phyloP scores from a whole-genome alignment of 2,113 vertebrate species.

The Toxostoma redivivum region DNA sequence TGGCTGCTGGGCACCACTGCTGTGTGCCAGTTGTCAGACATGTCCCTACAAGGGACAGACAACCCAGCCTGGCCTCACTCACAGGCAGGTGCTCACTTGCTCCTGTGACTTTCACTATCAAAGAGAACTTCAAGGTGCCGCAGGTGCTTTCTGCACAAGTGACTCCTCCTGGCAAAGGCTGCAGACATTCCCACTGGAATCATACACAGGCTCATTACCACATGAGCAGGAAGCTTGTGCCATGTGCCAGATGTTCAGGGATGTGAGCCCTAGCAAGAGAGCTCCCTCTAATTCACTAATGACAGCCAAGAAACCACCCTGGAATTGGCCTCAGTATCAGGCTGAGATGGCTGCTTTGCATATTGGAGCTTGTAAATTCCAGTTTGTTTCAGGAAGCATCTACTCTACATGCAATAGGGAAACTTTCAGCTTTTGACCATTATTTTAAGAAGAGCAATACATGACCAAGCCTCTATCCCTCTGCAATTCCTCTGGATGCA shows the following conservation, averaged over 20 bases:
- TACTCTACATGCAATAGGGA: background rate
- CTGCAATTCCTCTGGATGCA: background rate
- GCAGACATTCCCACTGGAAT: background rate
- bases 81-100: slow-evolving; percentile 46
- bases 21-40: background rate
- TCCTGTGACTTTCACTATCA: slow-evolving; percentile 26
- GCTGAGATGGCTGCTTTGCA: background rate
- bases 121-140: background rate
- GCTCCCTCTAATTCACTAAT: background rate
- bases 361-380: background rate
- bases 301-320: background rate
- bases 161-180: slow-evolving; percentile 32
- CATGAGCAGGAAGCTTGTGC: background rate
- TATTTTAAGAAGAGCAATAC: background rate
- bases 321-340: background rate
- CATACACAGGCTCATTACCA: background rate
- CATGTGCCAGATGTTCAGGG: slow-evolving; percentile 30
- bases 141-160: background rate
- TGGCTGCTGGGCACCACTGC: background rate
- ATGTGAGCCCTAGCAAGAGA: background rate
- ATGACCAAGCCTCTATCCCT: background rate
- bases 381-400: slow-evolving; percentile 5
- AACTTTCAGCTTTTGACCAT: background rate
- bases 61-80: background rate
- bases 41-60: slow-evolving; percentile 17